Evolutionary conservation across 2,113 vertebrate species (phyloP).

Genomic region (Ellobius talpinus): DNA sequence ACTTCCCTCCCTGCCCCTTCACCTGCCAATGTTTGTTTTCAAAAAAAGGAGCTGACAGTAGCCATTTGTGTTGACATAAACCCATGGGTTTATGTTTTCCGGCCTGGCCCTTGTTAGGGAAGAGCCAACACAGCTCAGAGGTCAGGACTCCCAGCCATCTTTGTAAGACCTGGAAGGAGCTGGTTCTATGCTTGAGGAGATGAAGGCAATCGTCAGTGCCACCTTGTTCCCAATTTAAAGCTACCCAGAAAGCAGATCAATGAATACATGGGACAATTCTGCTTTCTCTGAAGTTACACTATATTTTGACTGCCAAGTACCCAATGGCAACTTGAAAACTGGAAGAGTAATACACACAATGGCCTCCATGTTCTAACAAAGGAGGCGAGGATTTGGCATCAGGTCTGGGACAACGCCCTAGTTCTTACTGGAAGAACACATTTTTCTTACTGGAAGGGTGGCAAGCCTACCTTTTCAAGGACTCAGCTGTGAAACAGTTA

Average conservation of each 20-base stretch:
- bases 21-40: constrained; percentile 9
- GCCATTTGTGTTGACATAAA: background rate
- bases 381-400: background rate
- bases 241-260: background rate
- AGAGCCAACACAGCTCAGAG: background rate
- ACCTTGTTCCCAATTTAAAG: background rate
- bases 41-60: background rate
- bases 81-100: background rate
- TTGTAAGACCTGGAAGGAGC: background rate
- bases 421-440: too few relatives aligned
- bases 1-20: background rate
- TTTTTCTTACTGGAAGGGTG: background rate
- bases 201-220: background rate
- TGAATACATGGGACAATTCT: background rate
- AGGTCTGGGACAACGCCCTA: background rate
- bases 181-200: background rate
- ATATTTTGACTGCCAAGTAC: background rate
- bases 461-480: background rate
- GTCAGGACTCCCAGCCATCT: background rate
- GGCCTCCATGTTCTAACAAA: background rate
- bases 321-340: background rate
- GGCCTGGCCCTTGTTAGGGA: background rate
- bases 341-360: background rate
- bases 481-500: background rate
- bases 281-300: background rate